Conservation (phyloP, 2,797 vertebrate genomes). For the Xerus rutilus region DNA sequence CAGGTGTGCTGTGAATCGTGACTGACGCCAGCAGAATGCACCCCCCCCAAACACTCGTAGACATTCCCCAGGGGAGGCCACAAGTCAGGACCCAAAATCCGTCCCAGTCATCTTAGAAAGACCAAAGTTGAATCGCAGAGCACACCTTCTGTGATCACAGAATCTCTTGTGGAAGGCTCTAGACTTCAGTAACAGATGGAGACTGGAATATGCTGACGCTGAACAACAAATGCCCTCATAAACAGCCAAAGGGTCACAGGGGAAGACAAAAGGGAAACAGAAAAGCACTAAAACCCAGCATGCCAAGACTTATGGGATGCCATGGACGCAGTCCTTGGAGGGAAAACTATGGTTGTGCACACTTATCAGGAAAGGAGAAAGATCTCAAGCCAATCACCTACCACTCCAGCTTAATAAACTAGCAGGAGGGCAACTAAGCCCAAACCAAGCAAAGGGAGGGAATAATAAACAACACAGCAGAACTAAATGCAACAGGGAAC, state of each 20-base stretch:
- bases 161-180: not conserved
- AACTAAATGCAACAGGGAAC: rapidly evolving
- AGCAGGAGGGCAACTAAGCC: not conserved
- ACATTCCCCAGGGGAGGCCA: not conserved
- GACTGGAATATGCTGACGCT: not conserved
- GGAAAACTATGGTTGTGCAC: not conserved
- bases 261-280: not conserved
- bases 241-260: not conserved
- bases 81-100: not conserved
- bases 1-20: rapidly evolving
- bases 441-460: not conserved
- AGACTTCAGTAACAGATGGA: not conserved
- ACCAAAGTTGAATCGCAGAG: not conserved
- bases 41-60: rapidly evolving
- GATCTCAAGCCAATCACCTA: not conserved
- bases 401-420: not conserved
- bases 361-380: not conserved
- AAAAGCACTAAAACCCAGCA: not conserved
- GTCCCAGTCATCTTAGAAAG: not conserved
- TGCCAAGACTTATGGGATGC: not conserved
- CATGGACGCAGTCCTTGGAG: rapidly evolving
- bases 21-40: rapidly evolving
- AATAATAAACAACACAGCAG: not conserved
- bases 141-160: not conserved
- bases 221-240: not conserved